Evolutionary conservation across 2,888 invertebrate genomes (phyloP).

Genomic region (Teleogryllus oceanicus): DNA sequence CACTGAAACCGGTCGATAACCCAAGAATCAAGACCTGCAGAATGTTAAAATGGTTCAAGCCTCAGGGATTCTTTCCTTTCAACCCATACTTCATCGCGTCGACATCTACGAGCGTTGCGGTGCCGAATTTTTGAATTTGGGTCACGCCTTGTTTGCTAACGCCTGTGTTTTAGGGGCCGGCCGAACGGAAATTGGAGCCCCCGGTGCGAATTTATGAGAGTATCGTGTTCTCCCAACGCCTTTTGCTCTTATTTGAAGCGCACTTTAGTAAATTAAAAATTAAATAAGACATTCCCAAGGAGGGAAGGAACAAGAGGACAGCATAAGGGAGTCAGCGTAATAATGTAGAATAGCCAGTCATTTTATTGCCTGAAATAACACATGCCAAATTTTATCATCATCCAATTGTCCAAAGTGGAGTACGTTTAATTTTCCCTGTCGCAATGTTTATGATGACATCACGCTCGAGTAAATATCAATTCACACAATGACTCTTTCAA

Average conservation of each 20-base stretch:
- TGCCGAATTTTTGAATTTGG: neutral
- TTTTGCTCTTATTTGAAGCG: neutral
- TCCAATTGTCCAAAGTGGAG: too few relatives aligned
- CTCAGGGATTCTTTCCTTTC: neutral
- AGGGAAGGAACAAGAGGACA: too few relatives aligned
- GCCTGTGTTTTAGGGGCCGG: neutral
- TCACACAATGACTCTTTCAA: too few relatives aligned
- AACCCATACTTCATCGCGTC: too few relatives aligned
- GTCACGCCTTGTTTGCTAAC: slow-evolving; percentile 18
- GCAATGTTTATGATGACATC: too few relatives aligned
- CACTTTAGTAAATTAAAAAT: neutral
- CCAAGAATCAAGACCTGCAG: neutral
- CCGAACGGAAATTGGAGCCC: neutral
- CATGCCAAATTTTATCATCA: too few relatives aligned
- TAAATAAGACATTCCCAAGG: neutral
- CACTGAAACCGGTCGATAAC: neutral
- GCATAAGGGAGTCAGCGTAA: too few relatives aligned
- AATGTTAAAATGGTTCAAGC: neutral
- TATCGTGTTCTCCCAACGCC: neutral
- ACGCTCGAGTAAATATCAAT: too few relatives aligned
- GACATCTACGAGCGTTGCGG: neutral
- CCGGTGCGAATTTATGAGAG: neutral
- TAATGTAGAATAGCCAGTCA: too few relatives aligned
- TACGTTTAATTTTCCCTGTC: too few relatives aligned
- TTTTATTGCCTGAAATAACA: too few relatives aligned